Conservation (phyloP, 2,888 invertebrate genomes). For the Orthosia gothica region DNA sequence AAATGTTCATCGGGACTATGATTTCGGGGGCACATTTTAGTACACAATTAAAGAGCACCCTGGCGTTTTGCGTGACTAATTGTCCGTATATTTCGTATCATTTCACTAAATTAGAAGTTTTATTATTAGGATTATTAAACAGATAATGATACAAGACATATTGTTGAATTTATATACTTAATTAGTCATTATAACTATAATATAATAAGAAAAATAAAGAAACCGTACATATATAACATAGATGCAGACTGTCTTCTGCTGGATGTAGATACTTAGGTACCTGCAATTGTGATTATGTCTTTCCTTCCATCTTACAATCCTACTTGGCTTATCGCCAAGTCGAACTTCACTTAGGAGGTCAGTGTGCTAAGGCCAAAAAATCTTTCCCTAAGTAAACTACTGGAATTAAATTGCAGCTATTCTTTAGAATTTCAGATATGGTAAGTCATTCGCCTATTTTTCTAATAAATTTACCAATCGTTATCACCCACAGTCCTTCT, state of each 20-base stretch:
- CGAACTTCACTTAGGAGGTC: slow-evolving; percentile 28
- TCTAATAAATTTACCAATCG: background rate
- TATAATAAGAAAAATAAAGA: no score
- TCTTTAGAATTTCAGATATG: background rate
- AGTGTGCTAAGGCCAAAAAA: slow-evolving; percentile 35
- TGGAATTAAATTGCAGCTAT: background rate
- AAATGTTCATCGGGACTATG: slow-evolving; percentile 45
- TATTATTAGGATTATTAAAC: background rate
- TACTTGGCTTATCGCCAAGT: slow-evolving; percentile 35
- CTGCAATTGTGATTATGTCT: background rate
- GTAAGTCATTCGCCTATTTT: background rate
- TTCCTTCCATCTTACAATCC: slow-evolving; percentile 9
- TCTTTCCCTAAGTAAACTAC: background rate
- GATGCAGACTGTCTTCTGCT: background rate
- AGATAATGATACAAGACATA: background rate
- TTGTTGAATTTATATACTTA: background rate
- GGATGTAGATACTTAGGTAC: background rate
- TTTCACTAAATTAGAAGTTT: background rate
- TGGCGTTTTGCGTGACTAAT: background rate
- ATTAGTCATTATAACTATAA: no score
- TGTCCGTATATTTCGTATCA: background rate
- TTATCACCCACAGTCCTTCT: background rate
- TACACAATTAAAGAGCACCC: slow-evolving; percentile 1
- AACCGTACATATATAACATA: background rate
- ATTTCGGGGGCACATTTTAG: background rate